These are phyloP conservation scores for Eulacestoma nigropectus DNA, from an alignment of 2,113 vertebrate species.

Conservation along the genomic window DNA sequence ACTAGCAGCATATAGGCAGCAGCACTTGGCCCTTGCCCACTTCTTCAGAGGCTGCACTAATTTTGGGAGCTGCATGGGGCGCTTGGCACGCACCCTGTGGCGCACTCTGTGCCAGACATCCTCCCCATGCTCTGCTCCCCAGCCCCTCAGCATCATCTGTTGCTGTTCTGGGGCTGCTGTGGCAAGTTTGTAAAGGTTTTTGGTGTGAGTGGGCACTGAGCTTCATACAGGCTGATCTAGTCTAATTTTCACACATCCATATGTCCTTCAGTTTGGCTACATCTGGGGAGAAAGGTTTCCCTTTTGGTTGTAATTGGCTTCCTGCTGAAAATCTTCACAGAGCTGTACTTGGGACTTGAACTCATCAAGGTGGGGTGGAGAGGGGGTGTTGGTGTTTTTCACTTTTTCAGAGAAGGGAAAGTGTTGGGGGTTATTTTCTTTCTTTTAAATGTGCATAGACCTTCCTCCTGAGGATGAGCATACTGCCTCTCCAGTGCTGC, in stretches of 20 bases:
- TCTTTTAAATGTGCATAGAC: not conserved
- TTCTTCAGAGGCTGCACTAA: not conserved
- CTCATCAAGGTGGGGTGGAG: accelerated
- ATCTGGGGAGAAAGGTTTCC: not conserved
- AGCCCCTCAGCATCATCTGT: accelerated
- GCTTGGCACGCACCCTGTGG: accelerated
- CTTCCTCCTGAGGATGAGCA: not conserved
- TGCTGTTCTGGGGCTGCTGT: accelerated
- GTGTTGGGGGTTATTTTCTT: not conserved
- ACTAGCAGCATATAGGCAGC: accelerated
- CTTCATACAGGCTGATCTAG: not conserved
- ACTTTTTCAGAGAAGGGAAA: not conserved
- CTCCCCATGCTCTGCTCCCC: not conserved
- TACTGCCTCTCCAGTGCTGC: not conserved
- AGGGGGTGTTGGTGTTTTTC: not conserved
- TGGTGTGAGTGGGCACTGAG: not conserved
- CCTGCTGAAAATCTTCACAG: not conserved
- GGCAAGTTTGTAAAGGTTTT: not conserved
- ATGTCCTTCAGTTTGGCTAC: not conserved
- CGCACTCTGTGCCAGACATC: accelerated
- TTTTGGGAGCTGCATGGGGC: accelerated
- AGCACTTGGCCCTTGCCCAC: accelerated
- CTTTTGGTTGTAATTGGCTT: not conserved
- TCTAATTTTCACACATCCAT: not conserved
- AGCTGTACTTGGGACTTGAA: not conserved